Evolutionary conservation across 1,140 invertebrate genomes (phyloP), one percentile per base, ranked within the genome.

Genomic region (Cryptotermes secundus): DNA sequence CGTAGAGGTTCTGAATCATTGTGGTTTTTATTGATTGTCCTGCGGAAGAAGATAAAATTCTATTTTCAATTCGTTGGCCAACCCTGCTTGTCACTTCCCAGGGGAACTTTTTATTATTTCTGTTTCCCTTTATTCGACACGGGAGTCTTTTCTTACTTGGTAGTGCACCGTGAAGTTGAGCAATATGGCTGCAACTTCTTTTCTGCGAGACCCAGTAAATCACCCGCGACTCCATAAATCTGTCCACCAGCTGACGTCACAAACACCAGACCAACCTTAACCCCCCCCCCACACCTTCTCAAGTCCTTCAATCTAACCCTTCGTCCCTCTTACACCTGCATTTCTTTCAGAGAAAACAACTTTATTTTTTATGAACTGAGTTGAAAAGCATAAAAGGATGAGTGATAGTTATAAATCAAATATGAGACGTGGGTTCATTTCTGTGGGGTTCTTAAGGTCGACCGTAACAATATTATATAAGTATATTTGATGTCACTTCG

Each of bases 171-270:
- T 19, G 45, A 14, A 49, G 45, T 49, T 49, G 45, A 49, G 59
- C 59, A 72, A 72, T n/a, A 72, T 72, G 26, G 59, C 59, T 72
- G 59, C 59, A 72, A 45, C 81, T 82, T 82, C 81, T 45, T 45
- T 82, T 45, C 34, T 82, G 35, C n/a, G 35, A 45, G 81, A 12
- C 42, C 81, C 12, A 82, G 81, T 82, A 82, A 82, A 82, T 82
- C 81, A 82, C 38, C 81, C 24, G 45, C 26, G 36, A 82, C 81
- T 82, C 36, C 38, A 82, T 82, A 82, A 82, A 82, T 82, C 81
- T 82, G 45, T 81, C 80, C 80, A 26, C 35, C 45, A 49, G 35
- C 31, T 81, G 80, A 81, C 80, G 80, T 82, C 81, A 82, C 81
- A 34, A 42, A 81, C 80, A 81, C 6, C 35, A 12, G 24, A 22